Evolutionary conservation across 2,113 vertebrate genomes (phyloP).

Genomic region (Tyrannus savana): DNA sequence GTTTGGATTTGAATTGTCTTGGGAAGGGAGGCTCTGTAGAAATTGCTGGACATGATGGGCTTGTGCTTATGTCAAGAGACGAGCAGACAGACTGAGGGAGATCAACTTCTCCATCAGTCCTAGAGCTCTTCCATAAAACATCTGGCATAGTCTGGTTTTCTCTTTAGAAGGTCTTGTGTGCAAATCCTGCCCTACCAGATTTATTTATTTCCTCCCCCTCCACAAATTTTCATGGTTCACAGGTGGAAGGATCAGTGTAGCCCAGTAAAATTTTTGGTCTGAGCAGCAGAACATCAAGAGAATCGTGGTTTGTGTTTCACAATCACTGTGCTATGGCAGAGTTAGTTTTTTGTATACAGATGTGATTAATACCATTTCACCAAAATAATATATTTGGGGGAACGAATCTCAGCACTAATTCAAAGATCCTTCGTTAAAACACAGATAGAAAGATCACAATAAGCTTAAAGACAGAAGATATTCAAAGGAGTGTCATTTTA

Average conservation of each 20-base stretch:
- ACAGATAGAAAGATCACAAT: background rate
- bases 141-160: background rate
- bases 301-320: rapidly evolving
- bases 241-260: background rate
- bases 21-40: background rate
- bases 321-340: background rate
- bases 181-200: background rate
- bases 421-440: background rate
- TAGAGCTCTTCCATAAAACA: background rate
- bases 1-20: background rate
- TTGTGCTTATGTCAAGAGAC: background rate
- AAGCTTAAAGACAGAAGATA: background rate
- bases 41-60: background rate
- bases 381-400: background rate
- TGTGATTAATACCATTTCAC: background rate
- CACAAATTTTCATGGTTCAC: background rate
- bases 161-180: background rate
- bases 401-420: too few relatives aligned
- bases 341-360: background rate
- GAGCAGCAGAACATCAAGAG: background rate
- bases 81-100: background rate
- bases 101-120: background rate
- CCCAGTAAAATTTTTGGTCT: background rate
- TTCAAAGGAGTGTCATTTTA: background rate
- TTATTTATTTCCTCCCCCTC: background rate